Evolutionary conservation across 2,888 invertebrate genomes (phyloP).

Genomic region (Drosophila robusta): DNA sequence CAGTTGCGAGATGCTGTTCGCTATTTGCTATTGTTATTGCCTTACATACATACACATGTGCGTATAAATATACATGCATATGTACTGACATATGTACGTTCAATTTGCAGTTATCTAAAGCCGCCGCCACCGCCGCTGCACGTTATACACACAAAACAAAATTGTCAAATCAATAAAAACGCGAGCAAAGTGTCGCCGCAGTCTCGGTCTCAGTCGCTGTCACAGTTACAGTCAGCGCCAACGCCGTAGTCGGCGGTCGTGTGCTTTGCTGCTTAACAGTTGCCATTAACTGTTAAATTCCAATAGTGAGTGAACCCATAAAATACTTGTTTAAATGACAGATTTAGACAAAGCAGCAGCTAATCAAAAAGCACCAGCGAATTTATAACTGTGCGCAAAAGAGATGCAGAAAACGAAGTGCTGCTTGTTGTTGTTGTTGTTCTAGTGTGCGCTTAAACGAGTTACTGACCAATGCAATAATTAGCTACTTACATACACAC

Average conservation of each 20-base stretch:
- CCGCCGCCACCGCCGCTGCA: constrained; percentile 28
- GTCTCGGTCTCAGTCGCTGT: constrained; percentile 14
- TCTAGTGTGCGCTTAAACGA: constrained; percentile 26
- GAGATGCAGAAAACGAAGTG: constrained; percentile 2
- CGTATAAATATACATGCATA: neutral
- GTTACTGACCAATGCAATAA: constrained; percentile 64
- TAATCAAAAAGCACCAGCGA: constrained; percentile 5
- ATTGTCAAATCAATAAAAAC: constrained; percentile 68
- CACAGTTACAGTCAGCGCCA: constrained; percentile 1
- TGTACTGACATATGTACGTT: constrained; percentile 5
- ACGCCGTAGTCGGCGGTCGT: constrained; percentile 17
- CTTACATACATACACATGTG: neutral
- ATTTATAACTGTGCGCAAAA: constrained; percentile 11
- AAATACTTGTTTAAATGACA: constrained; percentile 25
- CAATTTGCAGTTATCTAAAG: constrained; percentile 58
- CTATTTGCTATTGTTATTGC: constrained; percentile 38
- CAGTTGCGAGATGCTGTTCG: constrained; percentile 43
- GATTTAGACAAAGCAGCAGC: constrained; percentile 8
- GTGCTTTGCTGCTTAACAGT: constrained; percentile 25
- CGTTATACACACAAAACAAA: constrained; percentile 23
- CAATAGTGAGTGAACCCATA: constrained; percentile 28
- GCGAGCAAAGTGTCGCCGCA: constrained; percentile 48
- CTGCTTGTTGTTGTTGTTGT: neutral
- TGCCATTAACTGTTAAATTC: constrained; percentile 47
- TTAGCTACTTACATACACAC: constrained; percentile 34